Evolutionary conservation across 2,888 invertebrate species (phyloP).

Genomic region (Agriopis leucophaearia): DNA sequence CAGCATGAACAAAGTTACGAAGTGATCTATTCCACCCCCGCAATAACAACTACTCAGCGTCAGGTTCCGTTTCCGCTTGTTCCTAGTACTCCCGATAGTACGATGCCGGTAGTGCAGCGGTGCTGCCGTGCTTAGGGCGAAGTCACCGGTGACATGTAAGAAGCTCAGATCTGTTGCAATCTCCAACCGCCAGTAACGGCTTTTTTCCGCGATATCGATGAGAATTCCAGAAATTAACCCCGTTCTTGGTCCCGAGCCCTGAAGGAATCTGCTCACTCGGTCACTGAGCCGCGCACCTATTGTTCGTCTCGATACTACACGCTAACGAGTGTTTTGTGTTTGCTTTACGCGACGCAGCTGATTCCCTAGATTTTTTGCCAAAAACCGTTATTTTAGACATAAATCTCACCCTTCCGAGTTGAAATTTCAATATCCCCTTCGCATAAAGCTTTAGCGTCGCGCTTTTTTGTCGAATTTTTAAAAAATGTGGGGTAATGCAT

Average conservation of each 20-base stretch:
- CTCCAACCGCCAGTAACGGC: conserved; percentile 33
- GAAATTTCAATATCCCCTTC: conserved; percentile 76
- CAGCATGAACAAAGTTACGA: too few species aligned
- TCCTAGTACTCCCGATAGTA: too few species aligned
- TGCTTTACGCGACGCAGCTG: conserved; percentile 66
- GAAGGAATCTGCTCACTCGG: conserved; percentile 30
- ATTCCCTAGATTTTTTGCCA: conserved; percentile 70
- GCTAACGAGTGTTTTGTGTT: conserved; percentile 57
- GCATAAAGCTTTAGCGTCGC: conserved; percentile 75
- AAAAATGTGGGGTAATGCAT: conserved; percentile 85
- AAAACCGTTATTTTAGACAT: conserved; percentile 85
- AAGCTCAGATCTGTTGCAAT: not conserved
- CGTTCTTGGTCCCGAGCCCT: not conserved
- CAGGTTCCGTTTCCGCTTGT: too few species aligned
- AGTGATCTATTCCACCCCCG: too few species aligned
- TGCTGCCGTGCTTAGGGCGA: not conserved
- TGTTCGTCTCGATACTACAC: conserved; percentile 19
- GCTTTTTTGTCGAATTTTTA: conserved; percentile 73
- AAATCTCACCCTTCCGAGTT: conserved; percentile 84
- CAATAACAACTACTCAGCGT: too few species aligned
- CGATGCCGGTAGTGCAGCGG: not conserved
- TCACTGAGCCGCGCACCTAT: conserved; percentile 33
- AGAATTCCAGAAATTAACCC: conserved; percentile 34
- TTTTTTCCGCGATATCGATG: conserved; percentile 27
- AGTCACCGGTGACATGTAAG: not conserved